Conservation (phyloP, 2,113 vertebrate species). For the Neolamprologus tretocephalus region DNA sequence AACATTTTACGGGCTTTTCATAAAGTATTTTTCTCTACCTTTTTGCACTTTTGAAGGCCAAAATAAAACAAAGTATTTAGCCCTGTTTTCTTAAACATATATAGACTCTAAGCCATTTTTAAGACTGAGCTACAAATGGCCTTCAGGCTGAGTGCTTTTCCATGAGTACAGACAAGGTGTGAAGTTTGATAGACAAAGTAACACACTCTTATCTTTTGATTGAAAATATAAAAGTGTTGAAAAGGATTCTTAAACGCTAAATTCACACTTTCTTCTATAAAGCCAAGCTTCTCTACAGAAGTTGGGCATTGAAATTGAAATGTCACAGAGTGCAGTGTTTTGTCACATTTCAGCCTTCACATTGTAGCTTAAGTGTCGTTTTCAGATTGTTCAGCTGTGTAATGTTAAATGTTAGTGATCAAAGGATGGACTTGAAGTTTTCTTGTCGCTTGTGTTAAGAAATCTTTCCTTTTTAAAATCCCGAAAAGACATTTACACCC, state of each 20-base stretch:
- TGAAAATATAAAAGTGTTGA: neutral
- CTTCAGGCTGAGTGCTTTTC: neutral
- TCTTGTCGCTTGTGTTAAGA: neutral
- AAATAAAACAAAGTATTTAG: neutral
- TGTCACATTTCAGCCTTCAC: neutral
- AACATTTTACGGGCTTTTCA: neutral
- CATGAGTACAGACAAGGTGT: neutral
- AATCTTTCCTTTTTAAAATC: neutral
- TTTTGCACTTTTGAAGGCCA: neutral
- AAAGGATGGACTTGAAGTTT: neutral
- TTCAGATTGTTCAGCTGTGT: neutral
- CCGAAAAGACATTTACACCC: neutral
- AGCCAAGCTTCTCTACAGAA: neutral
- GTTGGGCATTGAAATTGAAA: neutral
- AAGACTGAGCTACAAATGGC: neutral
- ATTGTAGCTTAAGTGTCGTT: neutral
- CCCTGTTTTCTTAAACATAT: neutral
- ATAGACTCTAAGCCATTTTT: neutral
- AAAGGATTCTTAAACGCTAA: neutral
- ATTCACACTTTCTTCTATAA: neutral
- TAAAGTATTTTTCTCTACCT: neutral
- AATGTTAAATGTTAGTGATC: neutral
- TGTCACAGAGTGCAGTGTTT: neutral
- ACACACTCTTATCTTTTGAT: neutral
- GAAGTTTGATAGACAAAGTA: neutral